Evolutionary conservation across 2,113 vertebrate genomes (phyloP), one percentile per base, ranked within the genome.

Genomic region (Parotia lawesii): DNA sequence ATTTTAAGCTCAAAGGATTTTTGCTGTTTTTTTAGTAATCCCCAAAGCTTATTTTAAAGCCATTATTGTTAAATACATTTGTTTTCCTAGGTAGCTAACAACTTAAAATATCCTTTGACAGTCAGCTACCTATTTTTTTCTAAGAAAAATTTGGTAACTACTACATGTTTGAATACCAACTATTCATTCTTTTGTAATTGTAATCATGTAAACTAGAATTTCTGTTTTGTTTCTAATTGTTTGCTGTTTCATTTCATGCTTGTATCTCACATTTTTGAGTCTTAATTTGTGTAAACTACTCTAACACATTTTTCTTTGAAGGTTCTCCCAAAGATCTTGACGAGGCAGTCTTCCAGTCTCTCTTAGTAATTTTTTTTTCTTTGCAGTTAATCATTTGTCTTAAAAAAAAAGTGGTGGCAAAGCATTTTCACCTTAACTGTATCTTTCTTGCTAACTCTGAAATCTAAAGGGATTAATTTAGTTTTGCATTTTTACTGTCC

Each of bases 281-380:
- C 97, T 98, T 97, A 97, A 97, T 98, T 97, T 97, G 92, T 95
- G 96, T 98, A 96, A 98, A 98, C 98, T 97, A 96, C 97, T 98
- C 97, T 98, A 98, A 98, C 97, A 94, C 98, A 42, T 98, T 98
- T 98, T 98, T 98, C 98, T 98, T 98, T 98, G 95, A 98, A 98
- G 98, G 98, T 98, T 98, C 97, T 98, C 93, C 97, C 98, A 98
- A 98, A 98, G 98, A 98, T 97, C 97, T 98, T 98, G 98, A 97
- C 69, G 97, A 98, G 97, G 97, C 97, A 97, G 95, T 97, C 98
- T 97, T 98, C 97, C 98, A 98, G 95, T 98, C 97, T 98, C 97
- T 97, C 97, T 98, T 98, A 97, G 97, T 98, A 97, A 98, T 98
- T 98, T 97, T 97, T 66, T 80, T 97, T 98, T 97, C 98, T 98